phyloP scores from a whole-genome alignment of 2,113 vertebrate species.

The Hypomesus transpacificus region DNA sequence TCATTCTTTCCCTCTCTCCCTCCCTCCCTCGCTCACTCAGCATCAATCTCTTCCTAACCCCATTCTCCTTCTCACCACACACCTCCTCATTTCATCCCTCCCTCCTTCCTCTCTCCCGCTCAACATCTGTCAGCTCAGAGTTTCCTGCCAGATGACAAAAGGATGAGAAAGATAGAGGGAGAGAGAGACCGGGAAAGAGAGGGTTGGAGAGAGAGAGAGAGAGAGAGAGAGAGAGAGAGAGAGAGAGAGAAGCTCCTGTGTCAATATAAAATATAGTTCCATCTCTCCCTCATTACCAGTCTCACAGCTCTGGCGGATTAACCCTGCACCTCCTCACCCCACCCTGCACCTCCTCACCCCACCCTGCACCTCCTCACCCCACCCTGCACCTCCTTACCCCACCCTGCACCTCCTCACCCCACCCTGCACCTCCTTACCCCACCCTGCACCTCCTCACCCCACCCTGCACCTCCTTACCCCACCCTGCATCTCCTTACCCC shows the following conservation, averaged over 20 bases:
- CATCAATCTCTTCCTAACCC: constrained; percentile 38
- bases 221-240: no score
- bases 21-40: constrained; percentile 3
- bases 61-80: constrained; percentile 23
- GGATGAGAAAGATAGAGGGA: constrained; percentile 11
- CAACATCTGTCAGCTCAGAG: constrained; percentile 58
- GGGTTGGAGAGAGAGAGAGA: no score
- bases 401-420: no score
- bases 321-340: not conserved
- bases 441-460: no score
- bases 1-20: constrained; percentile 36
- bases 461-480: no score
- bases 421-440: no score
- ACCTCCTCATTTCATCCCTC: constrained; percentile 14
- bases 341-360: no score
- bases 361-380: no score
- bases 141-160: constrained; percentile 51
- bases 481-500: no score
- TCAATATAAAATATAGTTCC: constrained; percentile 10
- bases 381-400: no score
- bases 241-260: constrained; percentile 1
- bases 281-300: constrained; percentile 27
- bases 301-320: constrained; percentile 1
- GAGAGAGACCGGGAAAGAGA: not conserved
- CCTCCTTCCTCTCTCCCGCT: constrained; percentile 38